Evolutionary conservation across 2,797 vertebrate genomes (phyloP).

Genomic region (Distichodus sexfasciatus): DNA sequence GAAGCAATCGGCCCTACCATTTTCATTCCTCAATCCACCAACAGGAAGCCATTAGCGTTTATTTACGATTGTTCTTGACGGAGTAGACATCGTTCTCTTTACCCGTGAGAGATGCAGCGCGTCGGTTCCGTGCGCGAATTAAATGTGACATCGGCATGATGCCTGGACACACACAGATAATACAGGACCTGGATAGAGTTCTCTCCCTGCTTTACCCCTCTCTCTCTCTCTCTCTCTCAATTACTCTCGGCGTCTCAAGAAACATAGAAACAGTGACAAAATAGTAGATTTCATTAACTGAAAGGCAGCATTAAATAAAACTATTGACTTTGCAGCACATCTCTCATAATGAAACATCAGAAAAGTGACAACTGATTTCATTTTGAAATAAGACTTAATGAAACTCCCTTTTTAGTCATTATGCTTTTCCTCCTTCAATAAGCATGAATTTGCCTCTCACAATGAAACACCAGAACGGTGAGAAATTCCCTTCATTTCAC

Average conservation of each 20-base stretch:
- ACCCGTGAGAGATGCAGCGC: constrained; percentile 45
- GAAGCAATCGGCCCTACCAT: constrained; percentile 60
- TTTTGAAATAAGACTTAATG: no score
- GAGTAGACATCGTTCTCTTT: constrained; percentile 49
- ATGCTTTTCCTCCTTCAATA: no score
- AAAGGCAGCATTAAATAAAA: no score
- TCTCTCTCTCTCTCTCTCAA: neutral
- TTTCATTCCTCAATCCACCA: constrained; percentile 63
- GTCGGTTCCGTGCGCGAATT: constrained; percentile 55
- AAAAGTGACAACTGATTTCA: no score
- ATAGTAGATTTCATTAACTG: no score
- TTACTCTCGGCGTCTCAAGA: no score
- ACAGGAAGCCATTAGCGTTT: constrained; percentile 63
- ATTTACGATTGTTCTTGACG: constrained; percentile 57
- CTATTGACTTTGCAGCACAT: no score
- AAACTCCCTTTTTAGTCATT: no score
- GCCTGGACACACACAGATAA: constrained; percentile 53
- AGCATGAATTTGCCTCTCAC: neutral
- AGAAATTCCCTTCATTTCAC: no score
- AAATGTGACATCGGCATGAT: constrained; percentile 58
- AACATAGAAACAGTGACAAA: no score
- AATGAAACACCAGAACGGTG: constrained; percentile 1
- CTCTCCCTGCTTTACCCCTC: neutral
- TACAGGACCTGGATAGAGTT: constrained; percentile 33
- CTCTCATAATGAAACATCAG: no score